These are phyloP conservation scores for Syngnathus typhle DNA, from an alignment of 2,113 vertebrate genomes.

Conservation along the genomic window DNA sequence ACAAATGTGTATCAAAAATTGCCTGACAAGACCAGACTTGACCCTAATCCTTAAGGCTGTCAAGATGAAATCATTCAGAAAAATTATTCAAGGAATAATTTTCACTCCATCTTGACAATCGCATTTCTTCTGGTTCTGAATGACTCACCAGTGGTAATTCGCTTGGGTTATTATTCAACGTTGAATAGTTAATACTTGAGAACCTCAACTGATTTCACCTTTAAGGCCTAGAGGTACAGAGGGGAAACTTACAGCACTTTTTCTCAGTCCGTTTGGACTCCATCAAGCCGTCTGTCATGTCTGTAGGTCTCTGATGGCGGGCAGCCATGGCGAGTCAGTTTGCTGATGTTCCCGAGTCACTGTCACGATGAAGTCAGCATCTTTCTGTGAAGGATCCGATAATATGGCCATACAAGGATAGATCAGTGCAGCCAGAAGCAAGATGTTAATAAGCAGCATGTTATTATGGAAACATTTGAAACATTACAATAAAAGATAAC, in stretches of 20 bases:
- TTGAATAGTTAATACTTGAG: slow-evolving; percentile 1
- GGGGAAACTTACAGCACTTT: slow-evolving; percentile 69
- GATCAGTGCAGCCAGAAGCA: background rate
- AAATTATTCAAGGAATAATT: background rate
- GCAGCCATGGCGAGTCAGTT: slow-evolving; percentile 38
- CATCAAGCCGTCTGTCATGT: slow-evolving; percentile 20
- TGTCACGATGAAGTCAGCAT: slow-evolving; percentile 28
- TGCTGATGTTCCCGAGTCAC: slow-evolving; percentile 8
- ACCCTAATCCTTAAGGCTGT: slow-evolving; percentile 2
- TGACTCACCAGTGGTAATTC: background rate
- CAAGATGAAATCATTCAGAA: background rate
- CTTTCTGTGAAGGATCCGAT: slow-evolving; percentile 9
- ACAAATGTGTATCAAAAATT: slow-evolving; percentile 19
- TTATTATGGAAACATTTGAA: background rate
- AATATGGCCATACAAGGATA: background rate
- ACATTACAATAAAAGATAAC: background rate
- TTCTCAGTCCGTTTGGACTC: slow-evolving; percentile 59
- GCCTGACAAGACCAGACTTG: slow-evolving; percentile 32
- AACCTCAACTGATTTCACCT: background rate
- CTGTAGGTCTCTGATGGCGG: slow-evolving; percentile 26
- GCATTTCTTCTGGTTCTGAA: background rate
- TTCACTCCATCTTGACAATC: background rate
- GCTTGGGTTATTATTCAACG: background rate
- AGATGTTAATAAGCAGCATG: background rate
- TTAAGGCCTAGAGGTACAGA: background rate